Percentiles rank a stretch among this genome's conserved stretches.
Conservation (phyloP, 2,888 invertebrate species). For the Mesoligia furuncula region DNA sequence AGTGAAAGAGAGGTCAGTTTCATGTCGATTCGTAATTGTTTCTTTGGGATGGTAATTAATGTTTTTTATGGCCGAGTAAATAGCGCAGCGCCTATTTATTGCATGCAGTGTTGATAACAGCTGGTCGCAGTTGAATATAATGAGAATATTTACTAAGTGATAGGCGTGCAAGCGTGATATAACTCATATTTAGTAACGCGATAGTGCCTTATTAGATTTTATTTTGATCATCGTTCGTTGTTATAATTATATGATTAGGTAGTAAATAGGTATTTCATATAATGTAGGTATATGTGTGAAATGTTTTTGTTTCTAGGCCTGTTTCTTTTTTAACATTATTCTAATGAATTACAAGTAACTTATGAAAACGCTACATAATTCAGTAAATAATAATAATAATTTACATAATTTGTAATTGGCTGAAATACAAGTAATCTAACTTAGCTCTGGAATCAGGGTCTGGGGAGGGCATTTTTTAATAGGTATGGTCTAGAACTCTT, state of each 20-base stretch:
- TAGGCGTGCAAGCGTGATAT: slow-evolving; percentile 61
- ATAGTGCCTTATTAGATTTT: slow-evolving; percentile 30
- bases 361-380: not conserved
- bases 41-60: slow-evolving; percentile 36
- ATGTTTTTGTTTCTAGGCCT: no score
- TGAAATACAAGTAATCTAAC: not conserved
- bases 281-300: not conserved
- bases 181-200: slow-evolving; percentile 49
- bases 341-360: not conserved
- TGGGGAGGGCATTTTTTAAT: not conserved
- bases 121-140: slow-evolving; percentile 57
- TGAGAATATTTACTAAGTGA: slow-evolving; percentile 63
- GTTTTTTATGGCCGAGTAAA: slow-evolving; percentile 41
- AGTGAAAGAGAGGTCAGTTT: slow-evolving; percentile 36
- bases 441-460: not conserved
- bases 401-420: not conserved
- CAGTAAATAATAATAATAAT: no score
- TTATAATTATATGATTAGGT: not conserved
- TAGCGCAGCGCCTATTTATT: slow-evolving; percentile 48
- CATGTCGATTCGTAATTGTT: slow-evolving; percentile 38
- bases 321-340: not conserved
- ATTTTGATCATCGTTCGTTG: slow-evolving; percentile 10
- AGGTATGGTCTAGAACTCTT: no score
- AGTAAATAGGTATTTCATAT: not conserved
- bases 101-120: slow-evolving; percentile 65